Evolutionary conservation across 1,140 invertebrate species (phyloP).

Genomic region (Heterodera carotae): DNA sequence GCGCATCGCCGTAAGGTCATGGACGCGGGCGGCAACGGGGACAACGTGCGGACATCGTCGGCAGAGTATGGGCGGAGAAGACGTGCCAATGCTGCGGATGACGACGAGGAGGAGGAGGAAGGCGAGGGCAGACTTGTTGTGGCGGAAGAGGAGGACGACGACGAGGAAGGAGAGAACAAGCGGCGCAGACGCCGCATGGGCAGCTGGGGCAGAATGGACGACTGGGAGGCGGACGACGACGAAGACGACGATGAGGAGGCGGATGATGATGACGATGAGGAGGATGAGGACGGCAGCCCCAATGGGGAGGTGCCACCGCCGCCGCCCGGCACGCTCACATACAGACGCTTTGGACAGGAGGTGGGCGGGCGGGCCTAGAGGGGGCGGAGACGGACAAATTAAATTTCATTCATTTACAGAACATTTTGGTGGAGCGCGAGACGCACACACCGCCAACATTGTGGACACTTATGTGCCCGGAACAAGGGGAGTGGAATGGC

Average conservation of each 20-base stretch:
- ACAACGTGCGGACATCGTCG: constrained; percentile 1
- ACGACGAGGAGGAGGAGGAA: constrained; percentile 41
- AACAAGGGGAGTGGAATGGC: constrained; percentile 2
- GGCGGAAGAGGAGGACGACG: constrained; percentile 23
- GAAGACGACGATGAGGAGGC: constrained; percentile 56
- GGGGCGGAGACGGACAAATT: neutral
- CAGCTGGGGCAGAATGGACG: constrained; percentile 40
- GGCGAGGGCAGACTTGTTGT: constrained; percentile 26
- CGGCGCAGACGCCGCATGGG: constrained; percentile 16
- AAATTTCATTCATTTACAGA: constrained; percentile 38
- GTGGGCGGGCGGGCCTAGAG: constrained; percentile 2
- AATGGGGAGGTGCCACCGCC: constrained; percentile 13
- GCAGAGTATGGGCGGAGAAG: constrained; percentile 24
- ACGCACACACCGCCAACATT: constrained; percentile 64
- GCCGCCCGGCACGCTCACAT: constrained; percentile 37
- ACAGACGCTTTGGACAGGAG: constrained; percentile 56
- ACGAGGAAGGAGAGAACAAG: constrained; percentile 26
- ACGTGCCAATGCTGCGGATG: neutral
- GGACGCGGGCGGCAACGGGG: constrained; percentile 67
- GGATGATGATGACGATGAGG: constrained; percentile 34
- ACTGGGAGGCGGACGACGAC: constrained; percentile 52
- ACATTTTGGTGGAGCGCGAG: constrained; percentile 59
- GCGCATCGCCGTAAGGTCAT: constrained; percentile 90
- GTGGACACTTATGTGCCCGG: constrained; percentile 44
- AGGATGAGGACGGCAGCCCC: constrained; percentile 24